These are phyloP conservation scores for Blastomussa wellsi DNA, from an alignment of 92 coral and sea anemone genomes.

Conservation along the genomic window DNA sequence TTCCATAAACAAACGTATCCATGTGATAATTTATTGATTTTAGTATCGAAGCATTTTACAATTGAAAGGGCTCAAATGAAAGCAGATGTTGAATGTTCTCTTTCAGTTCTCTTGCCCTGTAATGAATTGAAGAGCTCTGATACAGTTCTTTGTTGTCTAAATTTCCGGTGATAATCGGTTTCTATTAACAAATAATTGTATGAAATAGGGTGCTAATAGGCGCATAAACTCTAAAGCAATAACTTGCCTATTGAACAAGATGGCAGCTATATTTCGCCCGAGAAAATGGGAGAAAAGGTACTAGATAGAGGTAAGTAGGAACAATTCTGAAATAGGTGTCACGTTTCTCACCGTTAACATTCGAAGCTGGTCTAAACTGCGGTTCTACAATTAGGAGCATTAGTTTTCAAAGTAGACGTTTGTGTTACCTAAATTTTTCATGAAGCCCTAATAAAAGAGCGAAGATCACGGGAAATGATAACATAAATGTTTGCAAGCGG, in stretches of 20 bases:
- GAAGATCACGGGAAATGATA: not conserved
- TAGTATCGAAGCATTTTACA: not conserved
- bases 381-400: not conserved
- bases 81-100: not conserved
- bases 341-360: not conserved
- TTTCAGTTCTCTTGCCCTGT: not conserved
- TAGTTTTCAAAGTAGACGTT: not conserved
- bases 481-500: not conserved
- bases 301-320: not conserved
- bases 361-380: not conserved
- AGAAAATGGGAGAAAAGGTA: not conserved
- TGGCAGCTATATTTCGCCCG: not conserved
- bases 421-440: not conserved
- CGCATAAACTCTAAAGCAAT: not conserved
- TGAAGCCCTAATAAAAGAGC: not conserved
- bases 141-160: not conserved
- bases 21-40: not conserved
- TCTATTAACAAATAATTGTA: conserved; percentile 22
- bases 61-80: not conserved
- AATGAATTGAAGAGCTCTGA: not conserved
- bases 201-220: conserved; percentile 14
- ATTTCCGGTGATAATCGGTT: conserved; percentile 20
- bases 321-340: not conserved
- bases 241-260: not conserved
- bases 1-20: not conserved